A percentile compares a stretch with the other conserved stretches of the same genome.
Conservation (phyloP, 2,113 vertebrate genomes). For the Oceanites oceanicus region DNA sequence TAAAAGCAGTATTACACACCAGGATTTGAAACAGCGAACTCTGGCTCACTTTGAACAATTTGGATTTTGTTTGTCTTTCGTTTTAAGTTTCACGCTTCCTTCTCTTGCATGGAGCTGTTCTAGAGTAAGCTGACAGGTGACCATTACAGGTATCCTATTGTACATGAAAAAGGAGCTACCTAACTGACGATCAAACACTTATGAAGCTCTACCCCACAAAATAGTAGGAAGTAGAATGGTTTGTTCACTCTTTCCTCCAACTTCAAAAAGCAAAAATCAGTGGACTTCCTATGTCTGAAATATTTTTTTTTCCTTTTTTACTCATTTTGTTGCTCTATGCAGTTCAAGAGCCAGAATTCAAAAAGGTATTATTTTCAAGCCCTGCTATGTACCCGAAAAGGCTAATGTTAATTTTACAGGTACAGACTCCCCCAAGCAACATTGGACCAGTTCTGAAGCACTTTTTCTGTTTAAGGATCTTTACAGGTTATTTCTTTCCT, state of each 20-base stretch:
- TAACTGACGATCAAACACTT: background rate
- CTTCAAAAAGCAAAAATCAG: background rate
- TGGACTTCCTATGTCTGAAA: background rate
- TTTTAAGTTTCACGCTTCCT: background rate
- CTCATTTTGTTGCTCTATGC: background rate
- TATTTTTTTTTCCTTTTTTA: background rate
- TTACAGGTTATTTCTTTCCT: background rate
- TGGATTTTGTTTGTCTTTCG: background rate
- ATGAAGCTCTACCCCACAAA: background rate
- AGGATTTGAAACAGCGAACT: conserved; percentile 56
- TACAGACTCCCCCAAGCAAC: conserved; percentile 55
- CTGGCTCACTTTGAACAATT: conserved; percentile 33
- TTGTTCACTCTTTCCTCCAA: background rate
- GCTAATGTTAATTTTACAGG: conserved; percentile 34
- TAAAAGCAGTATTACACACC: conserved; percentile 43
- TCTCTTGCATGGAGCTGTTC: background rate
- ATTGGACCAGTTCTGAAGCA: conserved; percentile 55
- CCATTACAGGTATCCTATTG: background rate
- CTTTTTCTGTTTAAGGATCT: background rate
- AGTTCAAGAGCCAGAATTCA: conserved; percentile 18
- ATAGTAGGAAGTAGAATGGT: background rate
- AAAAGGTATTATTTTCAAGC: conserved; percentile 27
- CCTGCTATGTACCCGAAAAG: conserved; percentile 43
- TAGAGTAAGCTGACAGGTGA: background rate
- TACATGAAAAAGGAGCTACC: background rate